Percentiles rank a stretch among this genome's conserved stretches.
phyloP scores from a whole-genome alignment of 2,888 invertebrate genomes.

The Hirudinaria manillensis region DNA sequence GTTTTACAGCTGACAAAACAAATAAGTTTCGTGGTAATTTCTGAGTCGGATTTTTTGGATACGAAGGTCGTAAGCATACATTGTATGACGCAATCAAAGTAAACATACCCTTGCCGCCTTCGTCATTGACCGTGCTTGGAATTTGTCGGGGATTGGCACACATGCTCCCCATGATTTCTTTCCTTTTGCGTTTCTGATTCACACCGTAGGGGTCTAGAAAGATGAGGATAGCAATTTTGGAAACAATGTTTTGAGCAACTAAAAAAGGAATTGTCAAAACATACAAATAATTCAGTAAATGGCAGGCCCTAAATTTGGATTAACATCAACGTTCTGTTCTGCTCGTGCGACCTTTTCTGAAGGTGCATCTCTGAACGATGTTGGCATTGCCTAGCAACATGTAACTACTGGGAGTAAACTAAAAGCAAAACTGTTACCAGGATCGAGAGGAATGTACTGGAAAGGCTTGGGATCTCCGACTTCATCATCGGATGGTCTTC shows the following conservation, averaged over 20 bases:
- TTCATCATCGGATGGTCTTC: constrained; percentile 39
- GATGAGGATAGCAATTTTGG: not conserved
- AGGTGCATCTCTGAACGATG: too few relatives aligned
- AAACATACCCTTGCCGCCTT: constrained; percentile 19
- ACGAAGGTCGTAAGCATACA: not conserved
- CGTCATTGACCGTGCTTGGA: constrained; percentile 30
- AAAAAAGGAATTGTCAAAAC: not conserved
- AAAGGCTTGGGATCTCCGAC: constrained; percentile 39
- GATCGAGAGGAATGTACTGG: constrained; percentile 40
- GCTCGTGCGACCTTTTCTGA: too few relatives aligned
- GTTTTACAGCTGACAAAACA: too few relatives aligned
- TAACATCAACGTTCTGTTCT: too few relatives aligned
- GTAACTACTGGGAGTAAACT: not conserved
- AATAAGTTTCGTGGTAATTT: too few relatives aligned
- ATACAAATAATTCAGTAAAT: not conserved
- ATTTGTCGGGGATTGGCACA: constrained; percentile 21
- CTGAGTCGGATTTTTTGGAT: too few relatives aligned
- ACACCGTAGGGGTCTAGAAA: constrained; percentile 34
- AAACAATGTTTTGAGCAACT: not conserved
- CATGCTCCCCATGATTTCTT: constrained; percentile 20
- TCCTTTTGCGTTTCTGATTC: constrained; percentile 27
- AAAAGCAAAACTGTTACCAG: constrained; percentile 33
- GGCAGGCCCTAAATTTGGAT: not conserved
- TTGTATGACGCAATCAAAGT: not conserved
- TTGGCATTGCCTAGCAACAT: too few relatives aligned